These are phyloP conservation scores for Ifrita kowaldi DNA, from an alignment of 2,113 vertebrate genomes.

Conservation along the genomic window DNA sequence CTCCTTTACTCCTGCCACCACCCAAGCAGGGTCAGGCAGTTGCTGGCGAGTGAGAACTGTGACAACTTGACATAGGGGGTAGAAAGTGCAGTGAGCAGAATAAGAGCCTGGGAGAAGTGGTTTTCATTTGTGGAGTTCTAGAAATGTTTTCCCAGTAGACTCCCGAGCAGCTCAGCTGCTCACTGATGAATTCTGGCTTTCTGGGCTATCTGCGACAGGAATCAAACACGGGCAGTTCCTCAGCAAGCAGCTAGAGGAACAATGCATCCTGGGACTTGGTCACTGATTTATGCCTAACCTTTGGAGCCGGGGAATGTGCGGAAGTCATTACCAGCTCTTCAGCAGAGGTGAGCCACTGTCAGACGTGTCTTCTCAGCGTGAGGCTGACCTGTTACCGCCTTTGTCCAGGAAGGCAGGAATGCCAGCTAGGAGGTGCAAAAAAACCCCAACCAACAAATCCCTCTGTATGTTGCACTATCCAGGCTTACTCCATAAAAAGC, in stretches of 20 bases:
- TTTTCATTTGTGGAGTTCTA: background rate
- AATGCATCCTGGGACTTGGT: background rate
- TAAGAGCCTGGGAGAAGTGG: background rate
- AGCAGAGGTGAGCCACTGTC: background rate
- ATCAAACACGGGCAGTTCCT: background rate
- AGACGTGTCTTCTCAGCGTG: background rate
- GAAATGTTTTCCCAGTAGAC: background rate
- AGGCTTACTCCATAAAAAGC: background rate
- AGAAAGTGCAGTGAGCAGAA: slow-evolving; percentile 14
- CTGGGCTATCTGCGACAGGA: background rate
- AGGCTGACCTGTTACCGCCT: background rate
- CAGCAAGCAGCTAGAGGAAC: background rate
- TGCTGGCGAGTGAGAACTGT: slow-evolving; percentile 4
- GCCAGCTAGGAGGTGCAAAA: background rate
- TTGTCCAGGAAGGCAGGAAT: background rate
- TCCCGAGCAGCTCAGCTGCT: background rate
- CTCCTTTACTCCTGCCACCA: background rate
- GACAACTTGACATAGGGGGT: background rate
- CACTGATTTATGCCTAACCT: background rate
- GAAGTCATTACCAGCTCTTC: background rate
- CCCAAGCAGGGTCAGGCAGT: background rate
- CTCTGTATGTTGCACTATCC: background rate
- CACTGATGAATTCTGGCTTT: background rate
- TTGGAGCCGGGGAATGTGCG: background rate
- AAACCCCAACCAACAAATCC: background rate